Evolutionary conservation across 2,113 vertebrate genomes (phyloP), one percentile per base, ranked within the genome.

Genomic region (Microcebus murinus): DNA sequence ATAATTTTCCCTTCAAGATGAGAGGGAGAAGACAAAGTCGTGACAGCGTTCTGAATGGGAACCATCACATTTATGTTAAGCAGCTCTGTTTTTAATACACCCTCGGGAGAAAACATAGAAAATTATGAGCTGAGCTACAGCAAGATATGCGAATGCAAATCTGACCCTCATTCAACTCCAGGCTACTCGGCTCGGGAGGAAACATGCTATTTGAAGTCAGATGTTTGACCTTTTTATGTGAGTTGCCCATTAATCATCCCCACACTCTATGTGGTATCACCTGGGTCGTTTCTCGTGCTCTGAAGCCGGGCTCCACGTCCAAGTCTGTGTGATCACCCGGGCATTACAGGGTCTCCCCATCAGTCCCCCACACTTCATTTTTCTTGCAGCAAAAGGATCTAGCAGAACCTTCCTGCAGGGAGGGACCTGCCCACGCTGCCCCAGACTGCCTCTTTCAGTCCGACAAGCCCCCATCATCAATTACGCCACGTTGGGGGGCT

Each of bases 361-460:
- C 29, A 12, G 65, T 91, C 91, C 48, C 84, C 36, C n/a, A 4
- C 94, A 92, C 94, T 87, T 97, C 97, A 96, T 97, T 92, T 95
- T 93, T 97, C 96, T 88, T 73, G 36, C 36, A 36, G 36, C 36
- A 36, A 36, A 36, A 36, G 36, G 36, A 36, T 36, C 36, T 36
- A 36, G 36, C 36, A 36, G 36, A 36, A 3, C 36, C 36, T 36
- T 36, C 36, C 36, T 36, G 36, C 36, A 36, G 36, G 36, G 36
- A 76, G 67, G 73, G 81, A 55, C 65, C 82, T 0, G 0, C 88
- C 70, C 87, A 70, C 73, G 67, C 59, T n/a, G 86, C 77, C 94
- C 48, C 34, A 27, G 27, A 21, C 36, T 0, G 7, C 63, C 57
- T 73, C 88, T 68, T 87, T 82, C 57, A 1, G 27, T 50, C 86